Evolutionary conservation across 2,888 invertebrate species (phyloP), one percentile per base, ranked within the genome.

Genomic region (Netelia fuscicornis): DNA sequence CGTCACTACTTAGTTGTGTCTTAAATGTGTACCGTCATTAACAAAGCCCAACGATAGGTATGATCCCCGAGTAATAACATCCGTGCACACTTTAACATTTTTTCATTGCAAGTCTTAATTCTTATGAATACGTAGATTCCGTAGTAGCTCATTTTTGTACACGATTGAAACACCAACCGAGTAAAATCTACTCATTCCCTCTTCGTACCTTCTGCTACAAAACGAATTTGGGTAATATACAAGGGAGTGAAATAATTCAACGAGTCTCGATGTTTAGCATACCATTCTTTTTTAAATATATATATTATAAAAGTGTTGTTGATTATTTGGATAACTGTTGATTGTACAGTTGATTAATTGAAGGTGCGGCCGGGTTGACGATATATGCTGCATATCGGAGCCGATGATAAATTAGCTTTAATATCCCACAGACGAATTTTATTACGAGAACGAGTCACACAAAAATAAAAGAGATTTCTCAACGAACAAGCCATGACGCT

Each of bases 401-500:
- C 77, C 84, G 78, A 78, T 74, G 54, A 78, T 78, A 56, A 75
- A 81, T 79, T 71, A 79, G 79, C 79, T 79, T 79, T 62, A 80
- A 72, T 64, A 52, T 84, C 80, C 81, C 71, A 56, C 75, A 67
- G 84, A 81, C 67, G 52, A 62, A 79, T 74, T 83, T 78, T 48
- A 48, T 48, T 48, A 48, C 48, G 48, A 48, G 48, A 48, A 48
- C 48, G 48, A 48, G 48, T 48, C 48, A 48, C 48, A 48, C 13
- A 6, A 52, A 64, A 9, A 54, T 52, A 17, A 23, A 76, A 42
- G 25, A 13, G 30, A 70, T 79, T 30, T 81, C 74, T 87, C 86
- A 87, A 87, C 86, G 87, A 85, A 85, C 65, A 79, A 88, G 86
- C 89, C 90, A 89, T 91, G 90, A 90, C 89, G 86, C 87, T 79